Conservation (phyloP, 1,140 invertebrate genomes). For the Microplitis mediator region DNA sequence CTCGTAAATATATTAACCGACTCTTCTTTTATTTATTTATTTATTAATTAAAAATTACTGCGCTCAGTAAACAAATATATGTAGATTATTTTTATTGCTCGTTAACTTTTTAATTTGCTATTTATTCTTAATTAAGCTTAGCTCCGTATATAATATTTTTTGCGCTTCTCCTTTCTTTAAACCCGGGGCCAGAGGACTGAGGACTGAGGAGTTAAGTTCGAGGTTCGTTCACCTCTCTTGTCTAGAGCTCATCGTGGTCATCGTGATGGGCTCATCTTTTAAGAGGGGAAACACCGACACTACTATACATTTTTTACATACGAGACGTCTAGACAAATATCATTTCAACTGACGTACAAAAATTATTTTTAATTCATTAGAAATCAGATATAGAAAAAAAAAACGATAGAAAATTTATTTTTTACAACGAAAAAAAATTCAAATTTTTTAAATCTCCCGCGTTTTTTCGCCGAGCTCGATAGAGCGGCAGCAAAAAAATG, state of each 20-base stretch:
- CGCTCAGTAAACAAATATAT: not conserved
- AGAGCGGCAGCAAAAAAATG: no score
- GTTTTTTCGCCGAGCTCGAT: no score
- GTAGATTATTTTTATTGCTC: not conserved
- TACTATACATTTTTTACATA: not conserved
- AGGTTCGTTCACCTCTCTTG: conserved; percentile 36
- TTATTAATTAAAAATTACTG: not conserved
- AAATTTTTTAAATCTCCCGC: no score
- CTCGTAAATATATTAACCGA: no score
- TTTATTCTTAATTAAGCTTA: not conserved
- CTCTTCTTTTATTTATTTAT: not conserved
- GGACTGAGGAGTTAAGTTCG: conserved; percentile 27
- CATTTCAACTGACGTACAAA: conserved; percentile 33
- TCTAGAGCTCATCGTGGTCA: conserved; percentile 5
- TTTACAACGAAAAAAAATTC: no score
- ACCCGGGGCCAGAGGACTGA: conserved; percentile 15
- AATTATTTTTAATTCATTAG: not conserved
- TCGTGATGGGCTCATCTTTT: conserved; percentile 15
- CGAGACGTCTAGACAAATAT: conserved; percentile 16
- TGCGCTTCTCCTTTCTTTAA: conserved; percentile 23
- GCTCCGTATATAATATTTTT: conserved; percentile 19
- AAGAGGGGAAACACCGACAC: conserved; percentile 12
- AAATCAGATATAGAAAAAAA: no score
- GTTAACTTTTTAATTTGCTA: no score
- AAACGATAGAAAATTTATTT: no score